A percentile compares a stretch with the other conserved stretches of the same genome.
Conservation (phyloP, 2,797 vertebrate genomes). For the Alosa sapidissima region DNA sequence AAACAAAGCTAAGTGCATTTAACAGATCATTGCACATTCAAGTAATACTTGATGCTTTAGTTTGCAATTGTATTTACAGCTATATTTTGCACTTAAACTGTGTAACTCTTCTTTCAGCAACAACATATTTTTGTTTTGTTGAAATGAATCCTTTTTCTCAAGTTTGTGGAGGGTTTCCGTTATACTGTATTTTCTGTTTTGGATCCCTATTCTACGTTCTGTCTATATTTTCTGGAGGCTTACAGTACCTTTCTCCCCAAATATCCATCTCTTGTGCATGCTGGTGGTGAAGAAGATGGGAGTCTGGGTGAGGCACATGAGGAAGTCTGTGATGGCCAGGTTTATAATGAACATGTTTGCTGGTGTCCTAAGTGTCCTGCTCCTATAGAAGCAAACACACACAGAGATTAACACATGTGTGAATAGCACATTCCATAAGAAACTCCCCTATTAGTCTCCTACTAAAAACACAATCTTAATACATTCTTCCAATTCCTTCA, state of each 20-base stretch:
- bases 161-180: background rate
- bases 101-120: too few relatives aligned
- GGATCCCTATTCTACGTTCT: background rate
- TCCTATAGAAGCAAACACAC: slow-evolving; percentile 70
- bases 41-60: background rate
- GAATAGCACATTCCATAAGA: too few relatives aligned
- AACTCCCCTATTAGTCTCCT: too few relatives aligned
- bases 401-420: slow-evolving; percentile 15
- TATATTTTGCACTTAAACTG: too few relatives aligned
- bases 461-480: too few relatives aligned
- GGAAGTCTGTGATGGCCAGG: slow-evolving; percentile 88
- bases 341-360: slow-evolving; percentile 92
- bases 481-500: too few relatives aligned
- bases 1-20: too few relatives aligned
- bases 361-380: slow-evolving; percentile 82
- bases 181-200: background rate
- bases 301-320: slow-evolving; percentile 91
- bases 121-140: too few relatives aligned
- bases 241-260: slow-evolving; percentile 86
- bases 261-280: slow-evolving; percentile 91
- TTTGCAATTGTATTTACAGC: too few relatives aligned
- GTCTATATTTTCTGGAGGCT: too few relatives aligned
- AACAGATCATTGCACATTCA: background rate
- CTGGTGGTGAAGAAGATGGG: slow-evolving; percentile 90
- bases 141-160: too few relatives aligned